Base-by-base conservation (phyloP, 2,113 vertebrate species). In the Rhynchomys soricoides region DNA sequence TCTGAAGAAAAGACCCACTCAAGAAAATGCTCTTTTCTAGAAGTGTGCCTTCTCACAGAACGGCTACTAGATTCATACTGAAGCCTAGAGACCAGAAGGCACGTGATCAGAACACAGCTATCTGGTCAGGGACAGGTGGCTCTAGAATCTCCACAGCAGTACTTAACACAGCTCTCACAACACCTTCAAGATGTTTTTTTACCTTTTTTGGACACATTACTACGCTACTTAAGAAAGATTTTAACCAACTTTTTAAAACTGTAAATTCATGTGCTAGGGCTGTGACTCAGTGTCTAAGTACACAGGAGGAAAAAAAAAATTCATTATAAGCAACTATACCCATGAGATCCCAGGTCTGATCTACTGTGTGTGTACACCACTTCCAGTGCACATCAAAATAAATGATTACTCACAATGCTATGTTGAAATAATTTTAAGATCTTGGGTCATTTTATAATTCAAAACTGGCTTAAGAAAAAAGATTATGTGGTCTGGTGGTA, bases 391-490 rank as follows among this genome's bases (percentile, higher is more conserved):
- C 57, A 95, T 68, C 8, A 48, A 85, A 95, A 64, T 68, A 95
- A 50, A 81, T 50, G 64, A 19, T 26, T 17, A 87, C 11, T 45
- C 37, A 86, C 34, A 64, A 90, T 90, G 50, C 81, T 59, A 24
- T 37, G 57, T 59, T 62, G 83, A 90, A 90, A 52, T 59, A 15
- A 34, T 59, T 55, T 95, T 86, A 86, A 26, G 5, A 88, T 59
- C 29, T 74, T 37, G 37, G 75, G 59, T 87, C 68, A 87, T 16
- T 92, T 79, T 86, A 74, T 87, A 93, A 90, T 83, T 95, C 24
- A 86, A 95, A 94, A 95, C 81, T 21, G 57, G 29, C 29, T 66
- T 78, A 37, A 75, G 75, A 90, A 22, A 66, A 50, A 50, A 77
- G 74, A 89, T 40, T 70, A 75, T 71, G 57, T 48, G 43, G 16